Base-by-base conservation (phyloP, 2,113 vertebrate species). In the Eptesicus fuscus region DNA sequence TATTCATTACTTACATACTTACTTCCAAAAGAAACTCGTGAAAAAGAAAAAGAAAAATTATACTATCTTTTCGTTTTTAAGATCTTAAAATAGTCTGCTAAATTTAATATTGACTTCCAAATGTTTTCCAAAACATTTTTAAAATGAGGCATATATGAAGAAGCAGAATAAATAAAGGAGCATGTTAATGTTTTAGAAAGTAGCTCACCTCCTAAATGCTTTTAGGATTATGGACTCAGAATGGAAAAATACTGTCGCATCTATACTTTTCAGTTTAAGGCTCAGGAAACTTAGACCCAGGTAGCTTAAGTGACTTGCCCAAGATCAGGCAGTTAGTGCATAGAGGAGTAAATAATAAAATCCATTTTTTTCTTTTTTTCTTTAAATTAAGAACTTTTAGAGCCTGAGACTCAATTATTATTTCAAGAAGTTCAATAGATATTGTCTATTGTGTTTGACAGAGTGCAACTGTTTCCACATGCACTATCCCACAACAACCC, bases 1-100 rank as follows among this genome's bases (percentile, higher is more conserved):
- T 97, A 97, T 97, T 97, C 95, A 97, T 97, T 91, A 96, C 76
- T 93, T 96, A 90, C 65, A 94, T 32, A 92, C 94, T 95, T 84
- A 92, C 53, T 95, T 95, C 83, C 77, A 90, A 95, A 95, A 90
- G 93, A 96, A 97, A 95, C 73, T 90, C 93, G 63, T 67, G 78
- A 86, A 91, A 90, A 90, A 63, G 20, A 90, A 96, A 91, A 82
- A 61, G 92, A 94, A 93, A 95, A 90, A 76, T n/a, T 30, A 76
- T 88, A 63, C 63, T 94, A 53, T 80, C 30, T 83, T 95, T 92
- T 88, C 59, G 42, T 86, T 92, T 96, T 92, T 65, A 85, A 94
- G 83, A 92, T 44, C 93, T 92, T 77, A 88, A 96, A 96, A 84
- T 78, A 89, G 1, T 51, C 76, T 83, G 71, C 44, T 94, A 92